Conservation (phyloP, 2,113 vertebrate genomes). For the Oophaga pumilio region DNA sequence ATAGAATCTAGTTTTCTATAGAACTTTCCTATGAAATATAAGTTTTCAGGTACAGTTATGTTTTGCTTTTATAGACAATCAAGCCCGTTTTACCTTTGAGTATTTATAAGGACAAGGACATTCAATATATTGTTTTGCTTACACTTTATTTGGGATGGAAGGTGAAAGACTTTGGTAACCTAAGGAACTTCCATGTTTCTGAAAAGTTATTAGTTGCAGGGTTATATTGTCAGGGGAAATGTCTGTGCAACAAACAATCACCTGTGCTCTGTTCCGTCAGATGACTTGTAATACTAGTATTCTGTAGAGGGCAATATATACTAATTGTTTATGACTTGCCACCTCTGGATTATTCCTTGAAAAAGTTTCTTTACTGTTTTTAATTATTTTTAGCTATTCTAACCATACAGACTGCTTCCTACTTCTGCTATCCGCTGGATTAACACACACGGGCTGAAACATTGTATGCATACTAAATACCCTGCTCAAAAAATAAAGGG, state of each 20-base stretch:
- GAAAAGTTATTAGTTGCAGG: neutral
- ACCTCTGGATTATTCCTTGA: neutral
- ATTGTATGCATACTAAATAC: neutral
- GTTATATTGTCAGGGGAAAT: neutral
- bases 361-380: neutral
- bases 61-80: neutral
- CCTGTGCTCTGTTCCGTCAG: neutral
- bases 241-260: neutral
- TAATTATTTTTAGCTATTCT: neutral
- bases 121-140: neutral
- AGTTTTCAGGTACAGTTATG: neutral
- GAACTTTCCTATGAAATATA: neutral
- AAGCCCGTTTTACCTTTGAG: neutral
- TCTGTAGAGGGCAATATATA: neutral
- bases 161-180: neutral
- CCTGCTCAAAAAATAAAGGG: too few species aligned
- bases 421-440: neutral
- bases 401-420: neutral
- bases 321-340: neutral
- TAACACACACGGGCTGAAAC: neutral
- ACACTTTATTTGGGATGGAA: neutral
- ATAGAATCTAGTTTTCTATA: neutral
- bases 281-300: neutral
- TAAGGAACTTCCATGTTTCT: neutral
- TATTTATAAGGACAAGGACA: neutral